phyloP scores from a whole-genome alignment of 2,113 vertebrate genomes.

The Riparia riparia region DNA sequence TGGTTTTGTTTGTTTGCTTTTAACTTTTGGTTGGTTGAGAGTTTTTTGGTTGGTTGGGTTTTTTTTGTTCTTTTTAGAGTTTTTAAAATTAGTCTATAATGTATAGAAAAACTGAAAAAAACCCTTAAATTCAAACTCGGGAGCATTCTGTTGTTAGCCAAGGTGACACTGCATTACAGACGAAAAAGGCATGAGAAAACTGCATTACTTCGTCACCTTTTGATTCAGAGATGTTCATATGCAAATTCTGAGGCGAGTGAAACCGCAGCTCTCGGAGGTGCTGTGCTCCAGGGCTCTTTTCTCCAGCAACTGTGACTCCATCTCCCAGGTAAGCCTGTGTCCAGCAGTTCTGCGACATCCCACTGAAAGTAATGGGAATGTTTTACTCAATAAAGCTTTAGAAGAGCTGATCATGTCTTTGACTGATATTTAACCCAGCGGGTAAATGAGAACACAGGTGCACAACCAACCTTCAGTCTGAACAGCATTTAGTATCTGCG shows the following conservation, averaged over 20 bases:
- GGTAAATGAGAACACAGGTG: rapidly evolving
- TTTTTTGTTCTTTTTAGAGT: background rate
- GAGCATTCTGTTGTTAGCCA: background rate
- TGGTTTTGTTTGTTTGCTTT: background rate
- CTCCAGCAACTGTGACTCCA: rapidly evolving
- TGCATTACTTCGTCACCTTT: background rate
- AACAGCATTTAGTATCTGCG: rapidly evolving
- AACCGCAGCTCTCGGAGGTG: rapidly evolving
- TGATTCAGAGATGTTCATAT: background rate
- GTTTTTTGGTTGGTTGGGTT: background rate
- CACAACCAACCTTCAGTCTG: background rate
- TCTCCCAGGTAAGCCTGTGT: background rate
- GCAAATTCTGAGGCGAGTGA: background rate
- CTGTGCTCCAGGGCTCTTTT: background rate
- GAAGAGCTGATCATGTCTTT: background rate
- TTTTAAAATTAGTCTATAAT: background rate
- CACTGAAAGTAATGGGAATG: background rate
- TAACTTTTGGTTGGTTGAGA: background rate
- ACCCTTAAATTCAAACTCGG: rapidly evolving
- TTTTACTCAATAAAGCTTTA: background rate
- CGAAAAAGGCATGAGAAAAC: background rate
- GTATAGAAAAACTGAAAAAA: background rate
- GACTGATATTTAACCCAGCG: background rate
- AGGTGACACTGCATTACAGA: rapidly evolving
- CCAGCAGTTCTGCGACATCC: rapidly evolving